Evolutionary conservation across 2,797 vertebrate genomes (phyloP).

Genomic region (Schizothorax lantsangensis): DNA sequence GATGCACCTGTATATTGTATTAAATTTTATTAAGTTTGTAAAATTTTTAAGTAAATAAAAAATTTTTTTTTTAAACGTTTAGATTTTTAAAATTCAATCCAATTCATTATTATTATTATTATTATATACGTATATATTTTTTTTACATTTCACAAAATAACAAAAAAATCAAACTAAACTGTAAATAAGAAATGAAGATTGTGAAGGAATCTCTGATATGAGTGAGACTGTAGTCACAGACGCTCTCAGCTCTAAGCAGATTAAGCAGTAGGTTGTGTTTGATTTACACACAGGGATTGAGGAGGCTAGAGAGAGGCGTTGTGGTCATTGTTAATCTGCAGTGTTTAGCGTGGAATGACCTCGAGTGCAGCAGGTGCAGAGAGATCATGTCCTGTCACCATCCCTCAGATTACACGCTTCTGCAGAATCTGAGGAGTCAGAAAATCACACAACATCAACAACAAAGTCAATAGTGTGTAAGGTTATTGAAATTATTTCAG

Average conservation of each 20-base stretch:
- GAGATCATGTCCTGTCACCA: constrained; percentile 11
- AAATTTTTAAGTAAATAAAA: too few relatives aligned
- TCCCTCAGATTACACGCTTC: neutral
- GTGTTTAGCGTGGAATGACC: neutral
- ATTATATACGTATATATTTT: too few relatives aligned
- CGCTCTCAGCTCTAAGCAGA: neutral
- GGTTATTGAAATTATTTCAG: neutral
- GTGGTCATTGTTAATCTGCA: neutral
- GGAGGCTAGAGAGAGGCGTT: neutral
- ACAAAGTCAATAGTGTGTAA: neutral
- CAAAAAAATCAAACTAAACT: too few relatives aligned
- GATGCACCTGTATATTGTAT: too few relatives aligned
- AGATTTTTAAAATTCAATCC: too few relatives aligned
- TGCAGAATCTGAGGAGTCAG: neutral
- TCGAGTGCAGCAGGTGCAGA: neutral
- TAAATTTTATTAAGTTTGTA: too few relatives aligned
- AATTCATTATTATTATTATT: too few relatives aligned
- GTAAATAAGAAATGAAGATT: too few relatives aligned
- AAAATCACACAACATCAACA: neutral
- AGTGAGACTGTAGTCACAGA: neutral
- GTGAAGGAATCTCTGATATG: too few relatives aligned
- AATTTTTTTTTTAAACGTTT: too few relatives aligned
- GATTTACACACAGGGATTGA: constrained; percentile 5
- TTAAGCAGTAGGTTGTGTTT: neutral
- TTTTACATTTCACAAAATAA: too few relatives aligned